Evolutionary conservation across 2,888 invertebrate species (phyloP), one percentile per base, ranked within the genome.

Genomic region (Oligia strigilis): DNA sequence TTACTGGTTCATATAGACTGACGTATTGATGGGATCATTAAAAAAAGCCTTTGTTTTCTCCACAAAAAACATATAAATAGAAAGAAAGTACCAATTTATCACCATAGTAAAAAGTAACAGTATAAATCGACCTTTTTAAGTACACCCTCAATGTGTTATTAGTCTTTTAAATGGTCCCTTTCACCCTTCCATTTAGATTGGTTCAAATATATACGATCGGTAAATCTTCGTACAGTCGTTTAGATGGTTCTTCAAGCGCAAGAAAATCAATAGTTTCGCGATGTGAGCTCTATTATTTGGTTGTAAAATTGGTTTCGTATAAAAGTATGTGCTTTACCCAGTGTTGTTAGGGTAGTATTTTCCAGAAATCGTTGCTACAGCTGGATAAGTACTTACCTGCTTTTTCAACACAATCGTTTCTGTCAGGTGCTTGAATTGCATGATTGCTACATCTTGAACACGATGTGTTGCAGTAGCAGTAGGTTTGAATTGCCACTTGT

Each of bases 121-220:
- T 71, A 66, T 76, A 82, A 82, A 84, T 82, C 70, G 80, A 80
- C 77, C 83, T 85, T 83, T 87, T 79, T 71, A 87, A 85, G 83
- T 80, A 83, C 75, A 78, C 64, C 71, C 80, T 81, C 86, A 81
- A 87, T 87, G 88, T 81, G 83, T 87, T 81, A 87, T 85, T 87
- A 87, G 83, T 77, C 78, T 52, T 80, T 85, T 78, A 77, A 69
- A 87, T 75, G 69, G 85, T 81, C 72, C 79, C 64, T 78, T 88
- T 80, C 40, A 86, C 86, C 80, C 84, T 85, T 88, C 79, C 62
- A 73, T 49, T 82, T 72, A 67, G 67, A 72, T 83, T 72, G 66
- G 70, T 70, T 62, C 36, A 74, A 82, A 88, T 77, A 88, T 83
- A 88, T 87, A 76, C 64, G 84, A 78, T 78, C 70, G 64, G 80